A percentile compares a stretch with the other conserved stretches of the same genome.
Evolutionary conservation across 2,888 invertebrate genomes (phyloP).

Genomic region (Meteorus cinctellus): DNA sequence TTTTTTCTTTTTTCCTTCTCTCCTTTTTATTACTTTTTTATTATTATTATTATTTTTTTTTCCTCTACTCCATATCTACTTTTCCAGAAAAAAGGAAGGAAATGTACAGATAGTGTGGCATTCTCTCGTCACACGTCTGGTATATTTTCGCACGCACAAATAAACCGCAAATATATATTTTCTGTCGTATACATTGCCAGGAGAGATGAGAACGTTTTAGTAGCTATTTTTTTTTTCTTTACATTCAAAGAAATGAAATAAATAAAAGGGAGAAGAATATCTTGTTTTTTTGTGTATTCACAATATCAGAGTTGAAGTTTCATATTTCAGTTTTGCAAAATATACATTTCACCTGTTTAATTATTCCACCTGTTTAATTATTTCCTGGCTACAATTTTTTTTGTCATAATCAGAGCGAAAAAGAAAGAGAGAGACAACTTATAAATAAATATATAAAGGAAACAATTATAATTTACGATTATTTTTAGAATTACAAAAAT

Average conservation of each 20-base stretch:
- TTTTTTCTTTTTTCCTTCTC: neutral
- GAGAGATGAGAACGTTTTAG: neutral
- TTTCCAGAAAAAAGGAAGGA: neutral
- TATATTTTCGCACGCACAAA: constrained; percentile 1
- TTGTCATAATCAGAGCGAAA: neutral
- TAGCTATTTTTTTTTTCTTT: neutral
- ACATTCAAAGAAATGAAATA: neutral
- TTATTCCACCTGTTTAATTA: neutral
- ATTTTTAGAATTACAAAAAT: neutral
- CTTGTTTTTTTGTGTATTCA: neutral
- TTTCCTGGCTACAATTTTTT: neutral
- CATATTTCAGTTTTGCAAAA: neutral
- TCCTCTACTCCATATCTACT: neutral
- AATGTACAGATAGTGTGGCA: neutral
- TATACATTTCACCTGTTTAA: neutral
- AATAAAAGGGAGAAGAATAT: neutral
- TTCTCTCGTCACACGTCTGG: neutral
- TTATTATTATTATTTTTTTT: neutral
- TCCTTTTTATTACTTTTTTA: neutral
- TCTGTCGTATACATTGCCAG: neutral
- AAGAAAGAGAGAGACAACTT: neutral
- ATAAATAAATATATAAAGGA: neutral
- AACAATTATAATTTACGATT: neutral
- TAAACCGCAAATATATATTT: constrained; percentile 1
- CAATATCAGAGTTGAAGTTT: neutral